A percentile compares a stretch with the other conserved stretches of the same genome.
phyloP scores from a whole-genome alignment of 2,888 invertebrate species.

The Mongoloraphidia duomilia region DNA sequence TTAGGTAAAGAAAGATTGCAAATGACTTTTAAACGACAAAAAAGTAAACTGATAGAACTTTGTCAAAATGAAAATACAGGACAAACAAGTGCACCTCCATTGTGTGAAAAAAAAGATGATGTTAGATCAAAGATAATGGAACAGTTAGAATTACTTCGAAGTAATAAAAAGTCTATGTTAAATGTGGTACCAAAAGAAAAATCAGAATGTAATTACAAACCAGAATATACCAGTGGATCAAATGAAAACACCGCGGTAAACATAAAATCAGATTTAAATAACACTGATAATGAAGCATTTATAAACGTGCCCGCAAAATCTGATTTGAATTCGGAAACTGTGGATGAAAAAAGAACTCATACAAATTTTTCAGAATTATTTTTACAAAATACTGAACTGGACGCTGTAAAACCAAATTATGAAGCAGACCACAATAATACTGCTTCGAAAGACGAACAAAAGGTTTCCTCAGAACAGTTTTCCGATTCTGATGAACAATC shows the following conservation, averaged over 20 bases:
- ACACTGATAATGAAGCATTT: too few species aligned
- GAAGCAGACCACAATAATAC: too few species aligned
- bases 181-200: not conserved
- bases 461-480: too few species aligned
- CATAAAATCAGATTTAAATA: too few species aligned
- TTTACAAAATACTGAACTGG: not conserved
- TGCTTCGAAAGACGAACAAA: too few species aligned
- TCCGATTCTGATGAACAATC: too few species aligned
- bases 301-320: too few species aligned
- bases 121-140: slow-evolving; percentile 16
- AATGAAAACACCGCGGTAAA: not conserved
- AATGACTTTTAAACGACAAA: too few species aligned
- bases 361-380: not conserved
- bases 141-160: slow-evolving; percentile 17
- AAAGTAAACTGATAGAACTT: too few species aligned
- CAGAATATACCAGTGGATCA: not conserved
- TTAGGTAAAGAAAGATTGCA: not conserved
- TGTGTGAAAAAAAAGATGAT: slow-evolving; percentile 12
- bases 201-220: not conserved
- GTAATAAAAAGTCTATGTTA: slow-evolving; percentile 7
- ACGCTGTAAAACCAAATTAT: too few species aligned
- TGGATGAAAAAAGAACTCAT: not conserved
- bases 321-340: not conserved
- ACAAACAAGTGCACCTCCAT: not conserved
- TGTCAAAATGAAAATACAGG: too few species aligned